Conservation (phyloP, 2,888 invertebrate species). For the Strigamia maritima region DNA sequence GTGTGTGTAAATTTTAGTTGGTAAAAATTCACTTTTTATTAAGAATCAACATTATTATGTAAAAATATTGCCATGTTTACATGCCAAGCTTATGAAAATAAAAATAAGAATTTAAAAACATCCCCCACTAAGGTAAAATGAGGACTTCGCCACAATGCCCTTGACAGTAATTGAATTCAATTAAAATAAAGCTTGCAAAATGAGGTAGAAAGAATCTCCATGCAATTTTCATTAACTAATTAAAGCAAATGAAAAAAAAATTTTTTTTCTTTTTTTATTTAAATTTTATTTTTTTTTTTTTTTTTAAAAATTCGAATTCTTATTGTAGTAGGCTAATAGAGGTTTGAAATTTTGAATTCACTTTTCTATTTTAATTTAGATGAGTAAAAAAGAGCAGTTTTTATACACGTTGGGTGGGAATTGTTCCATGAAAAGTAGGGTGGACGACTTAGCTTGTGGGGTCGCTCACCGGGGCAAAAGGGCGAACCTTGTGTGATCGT, state of each 20-base stretch:
- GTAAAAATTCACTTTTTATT: background rate
- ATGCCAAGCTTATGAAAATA: background rate
- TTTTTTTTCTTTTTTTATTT: background rate
- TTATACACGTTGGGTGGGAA: background rate
- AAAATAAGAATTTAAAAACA: background rate
- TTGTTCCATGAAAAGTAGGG: slow-evolving; percentile 9
- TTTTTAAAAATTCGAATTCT: too few species aligned
- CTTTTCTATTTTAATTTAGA: background rate
- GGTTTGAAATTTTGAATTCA: too few species aligned
- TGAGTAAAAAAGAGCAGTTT: background rate
- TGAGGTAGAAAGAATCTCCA: slow-evolving; percentile 7
- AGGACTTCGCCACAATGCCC: slow-evolving; percentile 12
- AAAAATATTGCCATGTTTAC: background rate
- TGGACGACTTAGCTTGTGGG: slow-evolving; percentile 8
- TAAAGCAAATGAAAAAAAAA: background rate
- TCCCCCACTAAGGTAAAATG: background rate
- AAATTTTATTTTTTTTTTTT: background rate
- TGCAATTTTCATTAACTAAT: slow-evolving; percentile 6
- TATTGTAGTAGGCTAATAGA: too few species aligned
- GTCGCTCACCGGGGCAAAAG: slow-evolving; percentile 31
- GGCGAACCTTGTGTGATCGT: slow-evolving; percentile 20
- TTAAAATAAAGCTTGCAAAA: slow-evolving; percentile 3
- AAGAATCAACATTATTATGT: background rate
- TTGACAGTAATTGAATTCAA: slow-evolving; percentile 30
- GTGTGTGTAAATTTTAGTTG: background rate